Percentiles rank a stretch among this genome's conserved stretches.
Evolutionary conservation across 2,888 invertebrate species (phyloP).

Genomic region (Luffia ferchaultella): DNA sequence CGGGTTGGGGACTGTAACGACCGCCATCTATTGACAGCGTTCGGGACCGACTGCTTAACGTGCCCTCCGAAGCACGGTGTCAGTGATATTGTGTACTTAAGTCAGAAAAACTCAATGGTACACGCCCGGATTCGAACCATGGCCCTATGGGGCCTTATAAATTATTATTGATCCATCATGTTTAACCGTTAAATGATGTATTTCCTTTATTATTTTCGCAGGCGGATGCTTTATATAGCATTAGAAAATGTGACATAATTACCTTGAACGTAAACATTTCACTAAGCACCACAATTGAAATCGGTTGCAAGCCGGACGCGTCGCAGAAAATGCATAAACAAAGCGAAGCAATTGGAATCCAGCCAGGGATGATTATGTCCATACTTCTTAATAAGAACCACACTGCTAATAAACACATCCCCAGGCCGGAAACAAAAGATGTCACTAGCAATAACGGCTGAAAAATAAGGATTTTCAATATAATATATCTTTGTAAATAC

Average conservation of each 20-base stretch:
- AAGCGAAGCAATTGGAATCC: constrained; percentile 55
- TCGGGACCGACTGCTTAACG: too few relatives aligned
- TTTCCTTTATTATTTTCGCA: neutral
- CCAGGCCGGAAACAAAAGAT: constrained; percentile 39
- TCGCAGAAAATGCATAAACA: constrained; percentile 60
- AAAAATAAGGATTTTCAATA: constrained; percentile 15
- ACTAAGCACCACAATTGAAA: constrained; percentile 52
- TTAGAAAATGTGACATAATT: constrained; percentile 4
- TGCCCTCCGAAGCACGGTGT: too few relatives aligned
- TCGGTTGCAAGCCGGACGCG: constrained; percentile 56
- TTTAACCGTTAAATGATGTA: neutral
- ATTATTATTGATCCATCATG: neutral
- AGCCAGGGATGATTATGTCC: constrained; percentile 32
- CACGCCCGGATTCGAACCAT: too few relatives aligned
- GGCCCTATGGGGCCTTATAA: too few relatives aligned
- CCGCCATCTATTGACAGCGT: too few relatives aligned
- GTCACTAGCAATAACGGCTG: constrained; percentile 39
- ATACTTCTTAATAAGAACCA: constrained; percentile 39
- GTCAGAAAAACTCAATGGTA: too few relatives aligned
- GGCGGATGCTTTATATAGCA: neutral
- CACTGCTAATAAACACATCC: constrained; percentile 42
- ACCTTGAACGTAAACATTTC: constrained; percentile 63
- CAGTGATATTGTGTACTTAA: too few relatives aligned
- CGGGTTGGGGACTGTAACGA: too few relatives aligned
- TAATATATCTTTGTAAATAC: too few relatives aligned